Base-by-base conservation (phyloP, 1,140 invertebrate genomes). In the Drosophila pallidifrons region DNA sequence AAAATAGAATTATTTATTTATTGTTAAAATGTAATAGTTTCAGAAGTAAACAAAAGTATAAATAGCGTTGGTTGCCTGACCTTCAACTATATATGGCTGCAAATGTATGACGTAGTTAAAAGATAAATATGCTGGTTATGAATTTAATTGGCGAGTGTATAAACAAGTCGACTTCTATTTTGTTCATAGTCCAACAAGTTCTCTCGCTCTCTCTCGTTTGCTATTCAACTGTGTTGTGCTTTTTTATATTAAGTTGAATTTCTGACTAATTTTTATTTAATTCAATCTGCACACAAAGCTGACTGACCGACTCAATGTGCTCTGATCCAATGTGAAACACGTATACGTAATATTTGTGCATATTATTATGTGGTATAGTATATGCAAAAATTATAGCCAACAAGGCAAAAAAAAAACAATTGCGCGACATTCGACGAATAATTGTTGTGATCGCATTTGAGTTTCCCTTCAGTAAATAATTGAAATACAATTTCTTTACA, bases 391-490 rank as follows among this genome's bases (percentile, higher is more conserved):
- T 25, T 25, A 25, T 8, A 15, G 16, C 16, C 16, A 47, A 47
- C 15, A 54, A 15, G 25, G 11, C 25, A 51, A 45, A 32, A 15
- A 28, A 28, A 30, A 10, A 47, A 6, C 20, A 35, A 7, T 41
- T 15, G 20, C 54, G 35, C 35, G 32, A 20, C 54, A 15, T 20
- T 32, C 1, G 32, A 5, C 5, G 11, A 46, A 61, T 13, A 20
- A 32, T 61, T 20, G 5, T 35, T 49, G 45, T 61, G 1, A 38
- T n/a, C 28, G 28, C 59, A 35, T n/a, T 20, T 61, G 59, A 61
- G n/a, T 49, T 61, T 61, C 30, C 45, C 59, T 61, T 61, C 59
- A 61, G 32, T 25, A 60, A 46, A 28, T 59, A 28, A 45, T 45
- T 52, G 11, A 6, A 6, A 52, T 10, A 45, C 3, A 10, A 59